Base-by-base conservation (phyloP, 2,888 invertebrate genomes). In the Chouioia cunea region DNA sequence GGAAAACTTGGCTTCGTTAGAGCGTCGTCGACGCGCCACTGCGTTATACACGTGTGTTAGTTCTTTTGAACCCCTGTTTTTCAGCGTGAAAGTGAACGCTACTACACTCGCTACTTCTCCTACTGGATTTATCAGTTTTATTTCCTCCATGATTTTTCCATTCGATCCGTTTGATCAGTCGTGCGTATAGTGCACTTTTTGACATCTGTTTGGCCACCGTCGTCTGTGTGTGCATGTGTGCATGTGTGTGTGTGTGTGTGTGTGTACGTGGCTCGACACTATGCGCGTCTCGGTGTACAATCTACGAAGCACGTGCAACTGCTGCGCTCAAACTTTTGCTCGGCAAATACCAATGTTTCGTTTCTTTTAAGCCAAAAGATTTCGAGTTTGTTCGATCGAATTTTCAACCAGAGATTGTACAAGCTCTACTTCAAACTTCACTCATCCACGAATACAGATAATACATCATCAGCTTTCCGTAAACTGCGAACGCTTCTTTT, bases 151-250 rank as follows among this genome's bases (percentile, higher is more conserved):
- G 47, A 47, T 53, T 56, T 50, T 65, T 60, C 60, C 44, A 43
- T 54, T 56, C 64, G 65, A 56, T 70, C 36, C 57, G 27, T 71
- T 71, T 60, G 62, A 53, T 63, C 62, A 36, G n/a, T 62, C 27
- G 46, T 8, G 60, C 27, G 57, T 22, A 56, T 46, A 3, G 12
- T 15, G 36, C 58, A 46, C 54, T 48, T 70, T 43, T 57, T 57
- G 43, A 56, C 71, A 57, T 62, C 62, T 63, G 62, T 66, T 69
- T 50, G 44, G 47, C 36, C 36, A 18, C 36, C 18, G 12, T 53
- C n/a, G n/a, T n/a, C n/a, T n/a, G 52, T 64, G 46, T 16, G 23
- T 36, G 23, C n/a, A 1, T 10, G 48, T 23, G 44, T 43, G 12
- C n/a, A 14, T 12, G 6, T 18, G 4, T n/a, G n/a, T n/a, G 52